These are phyloP conservation scores for Apistogramma diplotaenia DNA, from an alignment of 2,113 vertebrate species.

Conservation along the genomic window DNA sequence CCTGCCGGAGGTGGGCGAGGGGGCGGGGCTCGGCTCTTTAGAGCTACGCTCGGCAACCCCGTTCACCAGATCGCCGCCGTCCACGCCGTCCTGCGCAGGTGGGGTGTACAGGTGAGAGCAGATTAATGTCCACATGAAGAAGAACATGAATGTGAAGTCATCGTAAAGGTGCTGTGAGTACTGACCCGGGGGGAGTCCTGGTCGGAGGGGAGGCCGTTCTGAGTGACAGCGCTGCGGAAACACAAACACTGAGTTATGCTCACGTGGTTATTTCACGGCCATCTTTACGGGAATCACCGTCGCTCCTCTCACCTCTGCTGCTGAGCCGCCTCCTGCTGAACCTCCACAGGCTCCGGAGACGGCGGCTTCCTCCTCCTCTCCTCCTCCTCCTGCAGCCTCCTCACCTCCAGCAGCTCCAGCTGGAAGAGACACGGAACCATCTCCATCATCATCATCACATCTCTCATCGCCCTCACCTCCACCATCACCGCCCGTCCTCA, in stretches of 20 bases:
- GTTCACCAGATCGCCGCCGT: constrained; percentile 85
- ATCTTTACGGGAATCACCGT: neutral
- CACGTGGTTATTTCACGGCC: neutral
- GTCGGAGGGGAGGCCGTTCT: constrained; percentile 88
- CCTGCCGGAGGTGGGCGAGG: constrained; percentile 84
- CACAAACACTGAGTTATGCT: neutral
- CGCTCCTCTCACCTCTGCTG: constrained; percentile 81
- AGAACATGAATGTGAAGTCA: neutral
- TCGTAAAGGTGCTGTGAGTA: neutral
- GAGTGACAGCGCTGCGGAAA: constrained; percentile 78
- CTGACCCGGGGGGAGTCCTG: constrained; percentile 95
- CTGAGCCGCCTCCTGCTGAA: constrained; percentile 76
- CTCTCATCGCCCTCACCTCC: neutral
- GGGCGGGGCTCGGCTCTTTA: constrained; percentile 88
- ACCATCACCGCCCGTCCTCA: constrained; percentile 51
- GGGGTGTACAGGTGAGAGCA: too few relatives aligned
- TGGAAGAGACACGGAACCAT: neutral
- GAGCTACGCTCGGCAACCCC: constrained; percentile 90
- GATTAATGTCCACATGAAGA: neutral
- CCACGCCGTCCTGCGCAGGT: constrained; percentile 75
- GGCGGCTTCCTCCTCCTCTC: constrained; percentile 87
- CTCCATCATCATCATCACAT: neutral
- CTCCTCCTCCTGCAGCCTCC: constrained; percentile 93
- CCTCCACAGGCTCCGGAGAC: constrained; percentile 73
- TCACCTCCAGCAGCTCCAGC: constrained; percentile 92